Percentiles rank a stretch among this genome's conserved stretches.
Evolutionary conservation across 2,888 invertebrate genomes (phyloP).

Genomic region (Biston stratarius): DNA sequence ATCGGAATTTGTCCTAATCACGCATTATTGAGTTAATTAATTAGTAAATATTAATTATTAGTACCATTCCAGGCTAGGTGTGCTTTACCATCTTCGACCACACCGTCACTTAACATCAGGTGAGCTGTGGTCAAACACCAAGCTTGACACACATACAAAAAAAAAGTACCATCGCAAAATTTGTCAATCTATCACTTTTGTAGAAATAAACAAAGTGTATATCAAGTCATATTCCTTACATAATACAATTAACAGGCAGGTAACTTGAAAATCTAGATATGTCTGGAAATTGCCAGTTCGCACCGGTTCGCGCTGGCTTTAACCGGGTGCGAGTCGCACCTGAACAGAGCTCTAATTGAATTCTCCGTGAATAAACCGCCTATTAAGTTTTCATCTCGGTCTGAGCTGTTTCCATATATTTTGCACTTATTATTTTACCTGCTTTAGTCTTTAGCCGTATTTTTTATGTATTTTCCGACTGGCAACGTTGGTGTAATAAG

Average conservation of each 20-base stretch:
- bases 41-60: too few relatives aligned
- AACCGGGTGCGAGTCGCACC: slow-evolving; percentile 51
- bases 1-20: too few relatives aligned
- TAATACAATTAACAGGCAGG: slow-evolving; percentile 63
- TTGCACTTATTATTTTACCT: slow-evolving; percentile 18
- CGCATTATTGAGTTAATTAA: too few relatives aligned
- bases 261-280: slow-evolving; percentile 56
- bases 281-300: slow-evolving; percentile 49
- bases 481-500: not conserved
- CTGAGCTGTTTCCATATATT: slow-evolving; percentile 42
- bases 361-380: slow-evolving; percentile 55
- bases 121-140: too few relatives aligned
- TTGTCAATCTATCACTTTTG: too few relatives aligned
- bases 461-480: not conserved
- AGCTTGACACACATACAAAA: too few relatives aligned
- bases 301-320: slow-evolving; percentile 41
- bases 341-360: slow-evolving; percentile 65
- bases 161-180: too few relatives aligned
- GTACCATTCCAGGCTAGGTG: too few relatives aligned
- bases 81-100: too few relatives aligned
- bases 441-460: not conserved
- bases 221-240: slow-evolving; percentile 41
- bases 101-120: too few relatives aligned
- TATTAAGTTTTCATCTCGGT: slow-evolving; percentile 54
- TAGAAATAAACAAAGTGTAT: slow-evolving; percentile 18